A percentile compares a stretch with the other conserved stretches of the same genome.
Evolutionary conservation across 1,140 invertebrate species (phyloP).

Genomic region (Solenopsis fugax): DNA sequence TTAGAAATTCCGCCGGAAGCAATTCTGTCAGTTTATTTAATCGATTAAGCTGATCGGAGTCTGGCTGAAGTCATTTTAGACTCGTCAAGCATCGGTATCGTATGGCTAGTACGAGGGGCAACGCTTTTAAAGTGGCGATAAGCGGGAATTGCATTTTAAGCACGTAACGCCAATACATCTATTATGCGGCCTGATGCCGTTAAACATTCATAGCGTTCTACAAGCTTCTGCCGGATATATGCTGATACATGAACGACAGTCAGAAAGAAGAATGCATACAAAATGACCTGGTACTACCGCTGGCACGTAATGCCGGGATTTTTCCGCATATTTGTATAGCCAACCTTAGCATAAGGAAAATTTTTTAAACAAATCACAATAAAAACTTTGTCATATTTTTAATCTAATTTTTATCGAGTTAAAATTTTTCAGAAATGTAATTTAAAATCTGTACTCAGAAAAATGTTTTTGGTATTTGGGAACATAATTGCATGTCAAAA

Average conservation of each 20-base stretch:
- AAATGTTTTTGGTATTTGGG: no score
- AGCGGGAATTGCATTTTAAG: conserved; percentile 17
- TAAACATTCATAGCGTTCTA: conserved; percentile 18
- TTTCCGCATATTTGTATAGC: neutral
- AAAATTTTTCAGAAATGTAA: no score
- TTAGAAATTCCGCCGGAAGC: neutral
- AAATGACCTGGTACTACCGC: neutral
- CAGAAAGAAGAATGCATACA: conserved; percentile 6
- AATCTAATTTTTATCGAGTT: neutral
- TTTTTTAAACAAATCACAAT: neutral
- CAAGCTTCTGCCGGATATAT: conserved; percentile 14
- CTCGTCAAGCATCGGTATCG: neutral
- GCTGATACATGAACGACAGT: conserved; percentile 6
- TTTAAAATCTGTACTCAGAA: no score
- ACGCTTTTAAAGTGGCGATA: conserved; percentile 7
- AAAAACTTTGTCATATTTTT: neutral
- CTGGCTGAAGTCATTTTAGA: neutral
- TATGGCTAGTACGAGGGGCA: neutral
- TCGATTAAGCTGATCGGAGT: neutral
- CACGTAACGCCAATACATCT: conserved; percentile 31
- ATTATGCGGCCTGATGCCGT: conserved; percentile 6
- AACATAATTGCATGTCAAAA: no score
- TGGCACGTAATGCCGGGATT: neutral
- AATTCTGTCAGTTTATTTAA: neutral
- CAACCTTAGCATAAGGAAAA: neutral